phyloP scores from a whole-genome alignment of 2,113 vertebrate species.

The Campylorhamphus procurvoides region DNA sequence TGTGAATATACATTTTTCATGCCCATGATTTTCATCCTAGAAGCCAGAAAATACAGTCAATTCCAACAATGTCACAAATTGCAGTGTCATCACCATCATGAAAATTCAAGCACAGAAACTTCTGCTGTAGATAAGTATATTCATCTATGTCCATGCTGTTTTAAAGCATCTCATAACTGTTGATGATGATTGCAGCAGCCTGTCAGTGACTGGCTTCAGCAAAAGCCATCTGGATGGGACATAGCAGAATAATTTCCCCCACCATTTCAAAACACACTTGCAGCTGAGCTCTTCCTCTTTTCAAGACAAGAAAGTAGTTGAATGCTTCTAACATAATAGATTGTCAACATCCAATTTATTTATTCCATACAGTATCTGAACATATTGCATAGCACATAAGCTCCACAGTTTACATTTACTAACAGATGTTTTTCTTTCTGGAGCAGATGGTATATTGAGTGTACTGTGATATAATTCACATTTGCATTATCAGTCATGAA shows the following conservation, averaged over 20 bases:
- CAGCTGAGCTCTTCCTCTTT: slow-evolving; percentile 34
- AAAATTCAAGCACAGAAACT: neutral
- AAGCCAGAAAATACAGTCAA: neutral
- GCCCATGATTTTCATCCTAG: neutral
- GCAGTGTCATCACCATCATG: neutral
- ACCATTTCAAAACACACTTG: slow-evolving; percentile 2
- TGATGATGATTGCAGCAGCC: slow-evolving; percentile 5
- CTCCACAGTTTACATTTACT: slow-evolving; percentile 60
- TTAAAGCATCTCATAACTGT: neutral
- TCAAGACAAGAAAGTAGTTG: neutral
- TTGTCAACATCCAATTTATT: slow-evolving; percentile 50
- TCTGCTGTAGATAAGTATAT: neutral
- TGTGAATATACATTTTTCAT: neutral
- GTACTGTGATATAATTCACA: slow-evolving; percentile 64
- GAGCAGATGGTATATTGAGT: slow-evolving; percentile 66
- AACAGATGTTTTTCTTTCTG: slow-evolving; percentile 68
- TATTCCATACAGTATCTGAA: slow-evolving; percentile 66
- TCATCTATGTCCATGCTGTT: neutral
- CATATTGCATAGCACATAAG: slow-evolving; percentile 53
- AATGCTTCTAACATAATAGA: slow-evolving; percentile 33
- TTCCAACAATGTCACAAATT: neutral
- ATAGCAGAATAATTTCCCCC: slow-evolving; percentile 13
- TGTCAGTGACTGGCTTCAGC: slow-evolving; percentile 30
- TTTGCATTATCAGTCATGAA: slow-evolving; percentile 62
- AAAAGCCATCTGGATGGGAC: slow-evolving; percentile 48